Evolutionary conservation across 2,888 invertebrate genomes (phyloP), one percentile per base, ranked within the genome.

Genomic region (Hermaeophaga mercurialis): DNA sequence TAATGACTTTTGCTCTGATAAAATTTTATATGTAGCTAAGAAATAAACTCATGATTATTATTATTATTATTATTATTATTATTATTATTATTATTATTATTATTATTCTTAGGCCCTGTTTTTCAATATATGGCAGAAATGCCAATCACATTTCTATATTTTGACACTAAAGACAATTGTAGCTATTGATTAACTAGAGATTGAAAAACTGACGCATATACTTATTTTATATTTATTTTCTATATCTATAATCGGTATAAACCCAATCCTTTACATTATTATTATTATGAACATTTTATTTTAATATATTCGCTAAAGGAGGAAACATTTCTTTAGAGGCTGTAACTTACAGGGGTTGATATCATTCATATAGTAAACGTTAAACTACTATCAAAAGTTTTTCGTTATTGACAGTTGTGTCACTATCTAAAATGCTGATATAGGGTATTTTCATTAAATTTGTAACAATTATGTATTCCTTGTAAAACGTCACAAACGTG

Each of bases 391-490:
- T 17, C 45, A 28, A 31, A 31, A 47, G 15, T 14, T 31, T 22
- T 47, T 22, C 19, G 9, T 47, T 15, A 22, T 34, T 47, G 47
- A 48, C 26, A 48, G 24, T 12, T 15, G n/a, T n/a, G 15, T 44
- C 34, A 57, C 44, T 26, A 34, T 54, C 48, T 48, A 49, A 22
- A 39, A 54, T 48, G 53, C 39, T 54, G 54, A 58, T 58, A 54
- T 54, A 58, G 15, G 28, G 48, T 38, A 24, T 8, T 12, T 56
- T 48, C 39, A 19, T 50, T 46, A 58, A 53, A 58, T 58, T 38
- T 39, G 24, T 54, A 58, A 58, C 53, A 57, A 39, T 47, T 44
- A 49, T 39, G 45, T 28, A 31, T 11, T 4, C 11, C 31, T 31
- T n/a, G 31, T 31, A 31, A 31, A 31, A 31, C 22, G 24, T 36